Evolutionary conservation across 2,113 vertebrate genomes (phyloP), one percentile per base, ranked within the genome.

Genomic region (Naja naja): DNA sequence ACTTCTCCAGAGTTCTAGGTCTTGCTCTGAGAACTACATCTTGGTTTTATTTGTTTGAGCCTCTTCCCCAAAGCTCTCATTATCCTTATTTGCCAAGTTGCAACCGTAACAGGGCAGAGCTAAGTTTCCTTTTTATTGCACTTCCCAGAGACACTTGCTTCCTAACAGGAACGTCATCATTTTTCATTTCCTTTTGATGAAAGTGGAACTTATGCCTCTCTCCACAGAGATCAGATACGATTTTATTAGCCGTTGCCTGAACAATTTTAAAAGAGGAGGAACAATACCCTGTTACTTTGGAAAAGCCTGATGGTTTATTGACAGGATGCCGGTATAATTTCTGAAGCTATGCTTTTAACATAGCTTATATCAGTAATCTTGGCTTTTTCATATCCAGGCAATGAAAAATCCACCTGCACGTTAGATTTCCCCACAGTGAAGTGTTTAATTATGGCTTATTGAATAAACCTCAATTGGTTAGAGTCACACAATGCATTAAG

Each of bases 161-260:
- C 87, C 20, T 85, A 52, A 85, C 89, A 53, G 89, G 89, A 74
- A 39, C 94, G 74, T n/a, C 60, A 90, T 95, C 92, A 56, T 47
- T 81, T 95, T 94, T 96, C 94, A 96, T 96, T 96, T 96, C 94
- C 95, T 96, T 74, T 87, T 23, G 52, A 53, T 94, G 92, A 93
- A 94, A 95, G 60, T 74, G n/a, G 74, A 27, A 7, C 3, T 54
- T 92, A 86, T 85, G 45, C 93, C 85, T 89, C 87, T 94, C 25
- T 64, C 12, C 69, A 55, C 0, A 94, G 55, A 45, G 94, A 96
- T 96, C 92, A 93, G 93, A 96, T 95, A 94, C 1, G 64, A 81
- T 9, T 87, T 94, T 96, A 96, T 95, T 95, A 93, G 92, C 92
- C 92, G 47, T 55, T 85, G 6, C 92, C 94, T 88, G 27, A 85